Evolutionary conservation across 2,888 invertebrate species (phyloP), one percentile per base, ranked within the genome.

Genomic region (Andrena minutula): DNA sequence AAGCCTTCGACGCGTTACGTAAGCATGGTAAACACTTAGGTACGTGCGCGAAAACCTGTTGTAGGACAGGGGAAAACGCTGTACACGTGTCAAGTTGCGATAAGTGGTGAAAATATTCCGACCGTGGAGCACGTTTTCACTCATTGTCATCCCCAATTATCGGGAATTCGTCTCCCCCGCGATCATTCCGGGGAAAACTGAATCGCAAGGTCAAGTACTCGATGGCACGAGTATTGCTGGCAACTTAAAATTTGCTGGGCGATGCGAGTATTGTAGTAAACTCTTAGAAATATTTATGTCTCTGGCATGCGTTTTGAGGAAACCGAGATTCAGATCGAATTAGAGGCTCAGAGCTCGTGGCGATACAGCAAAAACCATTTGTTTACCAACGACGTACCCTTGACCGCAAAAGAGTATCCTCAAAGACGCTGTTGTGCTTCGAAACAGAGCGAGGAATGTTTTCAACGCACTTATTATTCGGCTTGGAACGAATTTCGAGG

Each of bases 1-100:
- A 79, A 83, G 78, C 79, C 88, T 86, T 87, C 84, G 84, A 72
- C 70, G 64, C 63, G 85, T 90, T 90, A 89, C 88, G 84, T 87
- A 89, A 90, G 83, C 83, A 85, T 77, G 60, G 82, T 71, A 82
- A 79, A 81, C 80, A 83, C 78, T 85, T 85, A 41, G 41, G 41
- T 41, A 82, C 78, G 86, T 86, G 79, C 63, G 80, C 85, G 86
- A 84, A 88, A 90, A 90, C 89, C 88, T 88, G 90, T 89, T 89
- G 89, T 85, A 73, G 30, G 79, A 82, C 84, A 84, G 74, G 82
- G 81, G 82, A 87, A 90, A 87, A 85, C 86, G 80, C 83, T 82
- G 80, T 86, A 82, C 88, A 81, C 84, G 84, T 75, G 79, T 70
- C 71, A 60, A n/a, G 53, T 64, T 53, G 63, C 84, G 26, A 20